A percentile compares a stretch with the other conserved stretches of the same genome.
These are phyloP conservation scores for Lates calcarifer DNA, from an alignment of 2,113 vertebrate species.

Conservation along the genomic window DNA sequence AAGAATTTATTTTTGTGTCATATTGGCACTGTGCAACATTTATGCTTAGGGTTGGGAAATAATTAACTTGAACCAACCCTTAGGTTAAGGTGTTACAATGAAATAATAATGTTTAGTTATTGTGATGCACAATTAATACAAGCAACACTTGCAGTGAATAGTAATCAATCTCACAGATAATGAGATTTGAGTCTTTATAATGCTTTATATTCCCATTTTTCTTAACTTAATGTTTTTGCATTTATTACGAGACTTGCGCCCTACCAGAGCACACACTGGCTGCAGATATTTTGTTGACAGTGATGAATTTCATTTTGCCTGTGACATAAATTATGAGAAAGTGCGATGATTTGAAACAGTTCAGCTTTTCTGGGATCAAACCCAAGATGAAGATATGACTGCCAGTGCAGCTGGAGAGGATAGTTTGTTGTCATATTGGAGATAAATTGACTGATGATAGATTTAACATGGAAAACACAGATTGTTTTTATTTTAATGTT, in stretches of 20 bases:
- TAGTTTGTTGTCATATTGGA: too few relatives aligned
- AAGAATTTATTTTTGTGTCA: slow-evolving; percentile 35
- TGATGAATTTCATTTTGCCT: too few relatives aligned
- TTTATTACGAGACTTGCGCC: too few relatives aligned
- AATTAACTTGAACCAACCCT: not conserved
- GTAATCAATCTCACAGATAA: not conserved
- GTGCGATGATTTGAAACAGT: not conserved
- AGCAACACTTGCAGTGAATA: not conserved
- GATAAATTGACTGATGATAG: not conserved
- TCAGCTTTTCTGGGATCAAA: too few relatives aligned
- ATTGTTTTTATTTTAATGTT: too few relatives aligned
- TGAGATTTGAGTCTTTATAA: not conserved
- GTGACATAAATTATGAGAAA: not conserved
- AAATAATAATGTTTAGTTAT: not conserved
- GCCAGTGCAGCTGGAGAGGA: not conserved
- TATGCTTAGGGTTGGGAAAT: not conserved
- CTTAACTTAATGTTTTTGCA: not conserved
- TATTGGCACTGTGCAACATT: slow-evolving; percentile 68
- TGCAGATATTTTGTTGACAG: too few relatives aligned
- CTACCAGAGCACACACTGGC: not conserved
- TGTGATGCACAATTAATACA: not conserved
- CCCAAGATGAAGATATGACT: too few relatives aligned
- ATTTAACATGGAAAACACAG: too few relatives aligned
- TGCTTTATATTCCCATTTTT: not conserved
- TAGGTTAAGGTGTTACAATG: not conserved